phyloP scores from a whole-genome alignment of 2,888 invertebrate species.

The Xestia sexstrigata region DNA sequence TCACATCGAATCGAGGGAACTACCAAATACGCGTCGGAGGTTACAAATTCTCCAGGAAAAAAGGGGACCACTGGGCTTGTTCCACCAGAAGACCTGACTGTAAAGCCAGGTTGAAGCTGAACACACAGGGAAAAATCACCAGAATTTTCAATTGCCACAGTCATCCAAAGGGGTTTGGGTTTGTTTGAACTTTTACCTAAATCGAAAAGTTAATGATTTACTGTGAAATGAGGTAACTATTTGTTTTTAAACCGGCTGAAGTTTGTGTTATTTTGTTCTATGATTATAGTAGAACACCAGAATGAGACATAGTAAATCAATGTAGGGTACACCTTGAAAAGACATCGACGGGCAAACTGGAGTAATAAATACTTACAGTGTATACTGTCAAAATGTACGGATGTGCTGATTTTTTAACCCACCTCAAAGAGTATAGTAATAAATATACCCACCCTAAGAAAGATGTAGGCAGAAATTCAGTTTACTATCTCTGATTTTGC shows the following conservation, averaged over 20 bases:
- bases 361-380: background rate
- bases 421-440: too few species aligned
- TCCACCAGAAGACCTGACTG: conserved; percentile 67
- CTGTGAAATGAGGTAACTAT: conserved; percentile 1
- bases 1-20: conserved; percentile 31
- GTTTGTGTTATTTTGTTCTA: background rate
- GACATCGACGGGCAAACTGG: background rate
- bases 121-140: conserved; percentile 26
- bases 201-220: background rate
- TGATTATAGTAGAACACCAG: background rate
- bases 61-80: conserved; percentile 70
- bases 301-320: background rate
- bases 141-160: conserved; percentile 29
- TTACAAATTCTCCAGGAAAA: conserved; percentile 66
- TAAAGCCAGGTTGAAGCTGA: conserved; percentile 67
- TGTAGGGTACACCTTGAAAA: background rate
- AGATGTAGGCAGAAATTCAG: background rate
- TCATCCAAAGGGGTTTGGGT: conserved; percentile 2
- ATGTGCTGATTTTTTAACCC: background rate
- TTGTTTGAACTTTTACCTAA: too few species aligned
- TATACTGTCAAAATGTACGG: background rate
- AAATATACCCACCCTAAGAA: too few species aligned
- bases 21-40: conserved; percentile 52
- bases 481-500: background rate
- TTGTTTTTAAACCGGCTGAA: background rate